Evolutionary conservation across 2,888 invertebrate species (phyloP).

Genomic region (Achlya flavicornis): DNA sequence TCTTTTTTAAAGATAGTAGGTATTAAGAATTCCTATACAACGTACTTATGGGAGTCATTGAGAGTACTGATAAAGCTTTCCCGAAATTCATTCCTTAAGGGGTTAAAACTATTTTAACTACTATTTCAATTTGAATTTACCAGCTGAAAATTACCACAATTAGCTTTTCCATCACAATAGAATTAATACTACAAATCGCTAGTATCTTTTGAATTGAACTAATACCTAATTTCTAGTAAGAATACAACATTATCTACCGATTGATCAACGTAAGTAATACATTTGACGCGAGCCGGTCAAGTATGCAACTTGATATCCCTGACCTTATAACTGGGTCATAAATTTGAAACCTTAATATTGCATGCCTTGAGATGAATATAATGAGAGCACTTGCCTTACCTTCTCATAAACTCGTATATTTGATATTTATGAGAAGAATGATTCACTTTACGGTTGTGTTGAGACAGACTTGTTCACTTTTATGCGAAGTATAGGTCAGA

Average conservation of each 20-base stretch:
- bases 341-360: constrained; percentile 28
- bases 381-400: not conserved
- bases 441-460: not conserved
- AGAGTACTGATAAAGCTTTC: too few relatives aligned
- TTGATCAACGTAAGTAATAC: constrained; percentile 47
- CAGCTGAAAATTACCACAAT: too few relatives aligned
- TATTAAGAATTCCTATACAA: too few relatives aligned
- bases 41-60: too few relatives aligned
- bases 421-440: constrained; percentile 8
- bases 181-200: constrained; percentile 19
- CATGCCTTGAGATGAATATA: constrained; percentile 4
- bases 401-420: constrained; percentile 2
- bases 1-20: too few relatives aligned
- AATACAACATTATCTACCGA: constrained; percentile 42
- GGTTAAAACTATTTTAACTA: too few relatives aligned
- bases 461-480: constrained; percentile 4
- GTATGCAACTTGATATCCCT: constrained; percentile 59
- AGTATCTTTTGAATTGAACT: constrained; percentile 25
- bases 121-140: too few relatives aligned
- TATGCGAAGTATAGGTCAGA: not conserved
- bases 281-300: constrained; percentile 54
- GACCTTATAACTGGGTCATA: constrained; percentile 67
- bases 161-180: too few relatives aligned
- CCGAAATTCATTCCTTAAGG: too few relatives aligned
- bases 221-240: constrained; percentile 26